These are phyloP conservation scores for Pemphigus obesinymphae DNA, from an alignment of 1,140 invertebrate genomes.

Conservation along the genomic window DNA sequence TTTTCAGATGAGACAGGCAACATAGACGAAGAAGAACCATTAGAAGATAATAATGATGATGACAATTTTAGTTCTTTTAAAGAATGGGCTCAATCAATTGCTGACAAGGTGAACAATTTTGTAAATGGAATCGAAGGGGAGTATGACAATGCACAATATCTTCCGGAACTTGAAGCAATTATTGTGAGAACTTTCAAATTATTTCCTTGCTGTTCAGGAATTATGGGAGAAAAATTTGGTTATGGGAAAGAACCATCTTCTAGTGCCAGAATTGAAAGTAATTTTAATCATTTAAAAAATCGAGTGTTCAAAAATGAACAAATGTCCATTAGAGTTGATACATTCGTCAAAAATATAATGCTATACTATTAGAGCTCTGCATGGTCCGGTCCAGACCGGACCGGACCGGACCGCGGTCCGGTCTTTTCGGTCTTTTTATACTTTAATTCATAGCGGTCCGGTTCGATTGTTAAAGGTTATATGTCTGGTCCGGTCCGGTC, in stretches of 20 bases:
- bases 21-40: not conserved
- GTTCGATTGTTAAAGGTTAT: too few species aligned
- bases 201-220: not conserved
- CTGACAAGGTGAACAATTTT: not conserved
- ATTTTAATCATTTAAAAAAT: not conserved
- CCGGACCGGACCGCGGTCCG: too few species aligned
- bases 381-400: too few species aligned
- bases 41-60: not conserved
- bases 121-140: not conserved
- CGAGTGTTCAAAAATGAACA: not conserved
- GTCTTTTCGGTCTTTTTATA: too few species aligned
- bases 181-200: not conserved
- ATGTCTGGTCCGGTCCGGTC: too few species aligned
- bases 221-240: not conserved
- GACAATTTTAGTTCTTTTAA: not conserved
- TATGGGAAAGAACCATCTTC: not conserved
- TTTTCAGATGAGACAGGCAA: not conserved
- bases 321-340: not conserved
- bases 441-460: too few species aligned
- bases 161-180: not conserved
- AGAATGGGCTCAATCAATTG: not conserved
- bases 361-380: too few species aligned
- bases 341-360: not conserved
- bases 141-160: not conserved
- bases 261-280: too few species aligned